A percentile compares a stretch with the other conserved stretches of the same genome.
phyloP scores from a whole-genome alignment of 2,888 invertebrate genomes.

The Leucophora obtusa region DNA sequence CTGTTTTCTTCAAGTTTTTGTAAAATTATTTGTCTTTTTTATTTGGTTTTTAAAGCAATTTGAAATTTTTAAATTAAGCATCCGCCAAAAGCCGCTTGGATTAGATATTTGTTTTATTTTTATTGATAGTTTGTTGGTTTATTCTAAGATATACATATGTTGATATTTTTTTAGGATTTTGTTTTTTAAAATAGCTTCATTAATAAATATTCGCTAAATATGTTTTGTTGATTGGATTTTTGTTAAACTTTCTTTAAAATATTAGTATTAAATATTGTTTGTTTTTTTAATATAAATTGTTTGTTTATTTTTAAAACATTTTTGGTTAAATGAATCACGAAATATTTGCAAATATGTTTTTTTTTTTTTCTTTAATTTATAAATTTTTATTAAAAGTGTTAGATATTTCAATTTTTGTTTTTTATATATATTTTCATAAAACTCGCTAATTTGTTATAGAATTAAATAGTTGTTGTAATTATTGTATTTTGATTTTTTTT shows the following conservation, averaged over 20 bases:
- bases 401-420: constrained; percentile 60
- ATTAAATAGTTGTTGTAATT: constrained; percentile 30
- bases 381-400: constrained; percentile 38
- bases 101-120: constrained; percentile 27
- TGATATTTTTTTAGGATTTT: constrained; percentile 31
- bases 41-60: background rate
- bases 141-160: constrained; percentile 17
- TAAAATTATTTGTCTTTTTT: constrained; percentile 16
- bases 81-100: constrained; percentile 45
- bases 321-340: constrained; percentile 51
- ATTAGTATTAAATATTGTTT: constrained; percentile 39
- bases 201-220: constrained; percentile 52
- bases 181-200: constrained; percentile 43
- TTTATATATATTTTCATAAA: constrained; percentile 40
- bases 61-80: constrained; percentile 3
- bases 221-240: constrained; percentile 45
- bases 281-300: background rate
- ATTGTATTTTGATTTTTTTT: constrained; percentile 31
- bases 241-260: constrained; percentile 23
- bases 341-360: constrained; percentile 55
- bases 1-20: constrained; percentile 9
- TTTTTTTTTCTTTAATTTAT: constrained; percentile 33
- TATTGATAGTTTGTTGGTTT: constrained; percentile 15
- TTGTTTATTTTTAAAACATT: constrained; percentile 46
- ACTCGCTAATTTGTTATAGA: constrained; percentile 21